A percentile compares a stretch with the other conserved stretches of the same genome.
Evolutionary conservation across 37 sponge, comb jelly and placozoan genomes (phyloP).

Genomic region (Haliclona indistincta): DNA sequence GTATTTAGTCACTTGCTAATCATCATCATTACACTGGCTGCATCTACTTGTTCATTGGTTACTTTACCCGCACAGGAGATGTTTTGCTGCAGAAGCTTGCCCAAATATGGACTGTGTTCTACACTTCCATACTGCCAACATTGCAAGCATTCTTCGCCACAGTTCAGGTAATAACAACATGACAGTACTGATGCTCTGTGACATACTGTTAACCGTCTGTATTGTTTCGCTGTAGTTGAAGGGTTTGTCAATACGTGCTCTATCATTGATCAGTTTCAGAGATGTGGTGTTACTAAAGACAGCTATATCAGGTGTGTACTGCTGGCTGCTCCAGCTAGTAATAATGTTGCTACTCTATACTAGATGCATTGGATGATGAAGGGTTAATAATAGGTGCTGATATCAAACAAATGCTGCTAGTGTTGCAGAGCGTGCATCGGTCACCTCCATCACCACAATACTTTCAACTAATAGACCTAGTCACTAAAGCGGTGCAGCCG

Average conservation of each 20-base stretch:
- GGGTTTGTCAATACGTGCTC: slow-evolving; percentile 49
- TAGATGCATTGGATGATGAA: slow-evolving; percentile 44
- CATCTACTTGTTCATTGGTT: background rate
- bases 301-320: slow-evolving; percentile 32
- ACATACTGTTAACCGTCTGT: background rate
- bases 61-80: slow-evolving; percentile 10
- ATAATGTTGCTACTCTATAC: too few relatives aligned
- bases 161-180: slow-evolving; percentile 26
- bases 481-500: slow-evolving; percentile 48
- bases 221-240: slow-evolving; percentile 16
- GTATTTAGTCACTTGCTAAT: background rate
- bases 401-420: slow-evolving; percentile 82
- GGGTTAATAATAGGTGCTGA: slow-evolving; percentile 39
- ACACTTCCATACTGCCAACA: slow-evolving; percentile 76
- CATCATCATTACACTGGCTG: background rate
- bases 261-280: slow-evolving; percentile 73
- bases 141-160: slow-evolving; percentile 77
- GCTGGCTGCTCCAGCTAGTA: too few relatives aligned
- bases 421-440: slow-evolving; percentile 62
- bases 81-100: slow-evolving; percentile 64
- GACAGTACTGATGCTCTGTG: background rate
- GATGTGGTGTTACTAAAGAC: slow-evolving; percentile 73
- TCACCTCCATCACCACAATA: slow-evolving; percentile 38
- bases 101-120: slow-evolving; percentile 76
- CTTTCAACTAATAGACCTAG: slow-evolving; percentile 24